Evolutionary conservation across 2,797 vertebrate genomes (phyloP).

Genomic region (Rhinella marina): DNA sequence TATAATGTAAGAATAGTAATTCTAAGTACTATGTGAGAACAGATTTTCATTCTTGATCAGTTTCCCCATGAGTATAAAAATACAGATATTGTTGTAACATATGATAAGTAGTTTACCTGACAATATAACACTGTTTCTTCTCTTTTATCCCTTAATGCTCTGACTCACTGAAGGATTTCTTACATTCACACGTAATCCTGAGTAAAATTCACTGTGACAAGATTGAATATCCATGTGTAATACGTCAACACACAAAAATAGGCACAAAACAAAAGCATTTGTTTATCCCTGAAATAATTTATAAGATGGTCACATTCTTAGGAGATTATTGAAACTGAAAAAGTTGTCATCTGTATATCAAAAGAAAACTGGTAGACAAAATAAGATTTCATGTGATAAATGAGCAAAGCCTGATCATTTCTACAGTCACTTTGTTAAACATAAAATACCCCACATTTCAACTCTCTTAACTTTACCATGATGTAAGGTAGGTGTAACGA

Average conservation of each 20-base stretch:
- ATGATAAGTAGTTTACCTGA: not conserved
- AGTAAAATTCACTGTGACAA: constrained; percentile 28
- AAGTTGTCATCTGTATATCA: constrained; percentile 35
- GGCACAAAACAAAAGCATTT: not conserved
- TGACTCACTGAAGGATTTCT: constrained; percentile 47
- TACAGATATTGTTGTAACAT: not conserved
- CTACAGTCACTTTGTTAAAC: not conserved
- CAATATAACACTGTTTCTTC: not conserved
- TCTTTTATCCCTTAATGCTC: constrained; percentile 29
- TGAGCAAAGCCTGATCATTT: not conserved
- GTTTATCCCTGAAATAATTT: constrained; percentile 45
- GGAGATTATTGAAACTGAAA: constrained; percentile 9
- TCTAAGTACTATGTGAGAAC: not conserved
- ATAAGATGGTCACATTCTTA: constrained; percentile 26
- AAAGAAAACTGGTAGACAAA: constrained; percentile 2
- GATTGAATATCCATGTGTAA: constrained; percentile 16
- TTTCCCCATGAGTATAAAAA: not conserved
- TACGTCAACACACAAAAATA: constrained; percentile 17
- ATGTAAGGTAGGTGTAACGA: not conserved
- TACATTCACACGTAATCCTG: constrained; percentile 31
- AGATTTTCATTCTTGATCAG: not conserved
- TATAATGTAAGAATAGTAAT: not conserved
- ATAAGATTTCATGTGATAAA: constrained; percentile 38
- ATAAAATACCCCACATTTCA: not conserved
- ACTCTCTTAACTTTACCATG: not conserved